phyloP scores from a whole-genome alignment of 2,797 vertebrate species.

The Rhinella marina region DNA sequence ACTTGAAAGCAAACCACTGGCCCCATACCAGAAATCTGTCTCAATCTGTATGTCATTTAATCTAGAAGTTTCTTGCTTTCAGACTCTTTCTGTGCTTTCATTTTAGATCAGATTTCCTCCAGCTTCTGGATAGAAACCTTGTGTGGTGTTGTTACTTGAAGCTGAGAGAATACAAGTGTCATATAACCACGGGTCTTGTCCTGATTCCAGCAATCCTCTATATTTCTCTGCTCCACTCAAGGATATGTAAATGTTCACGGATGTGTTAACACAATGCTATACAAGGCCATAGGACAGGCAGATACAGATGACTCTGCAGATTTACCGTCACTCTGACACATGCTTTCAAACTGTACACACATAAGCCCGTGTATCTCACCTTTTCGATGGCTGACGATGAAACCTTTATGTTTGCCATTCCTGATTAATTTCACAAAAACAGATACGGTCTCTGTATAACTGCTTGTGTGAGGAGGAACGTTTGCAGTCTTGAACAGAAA shows the following conservation, averaged over 20 bases:
- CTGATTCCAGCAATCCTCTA: background rate
- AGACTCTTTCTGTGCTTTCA: background rate
- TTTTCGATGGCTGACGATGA: constrained; percentile 39
- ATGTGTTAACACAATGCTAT: background rate
- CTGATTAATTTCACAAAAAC: background rate
- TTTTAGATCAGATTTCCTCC: constrained; percentile 32
- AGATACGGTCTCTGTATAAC: background rate
- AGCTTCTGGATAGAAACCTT: background rate
- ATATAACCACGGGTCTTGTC: background rate
- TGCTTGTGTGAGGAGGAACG: background rate
- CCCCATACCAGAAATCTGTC: background rate
- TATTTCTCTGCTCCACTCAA: background rate
- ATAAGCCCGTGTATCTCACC: constrained; percentile 22
- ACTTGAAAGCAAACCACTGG: background rate
- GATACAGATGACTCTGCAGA: background rate
- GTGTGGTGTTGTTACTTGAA: too few species aligned
- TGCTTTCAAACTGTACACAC: background rate
- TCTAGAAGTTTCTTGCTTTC: background rate
- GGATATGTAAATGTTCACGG: background rate
- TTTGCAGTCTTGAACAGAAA: constrained; percentile 35
- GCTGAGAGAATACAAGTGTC: background rate
- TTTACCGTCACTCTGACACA: background rate
- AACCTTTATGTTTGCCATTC: constrained; percentile 38
- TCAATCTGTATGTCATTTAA: background rate
- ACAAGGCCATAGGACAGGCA: background rate